Evolutionary conservation across 2,888 invertebrate genomes (phyloP).

Genomic region (Zelleria hepariella): DNA sequence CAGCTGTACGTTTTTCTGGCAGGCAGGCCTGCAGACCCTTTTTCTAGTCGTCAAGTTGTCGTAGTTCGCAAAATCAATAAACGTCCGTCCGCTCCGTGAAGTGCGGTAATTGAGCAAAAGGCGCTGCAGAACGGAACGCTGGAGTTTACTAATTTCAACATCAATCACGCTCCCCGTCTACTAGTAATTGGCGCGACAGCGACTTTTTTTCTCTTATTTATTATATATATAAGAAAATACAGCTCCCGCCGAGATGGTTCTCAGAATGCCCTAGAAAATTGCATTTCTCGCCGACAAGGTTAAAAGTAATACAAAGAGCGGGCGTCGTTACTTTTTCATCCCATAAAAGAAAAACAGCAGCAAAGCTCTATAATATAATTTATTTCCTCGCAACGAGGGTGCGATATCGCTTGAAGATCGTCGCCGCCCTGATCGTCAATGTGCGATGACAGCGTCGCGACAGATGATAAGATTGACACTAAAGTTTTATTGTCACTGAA

Average conservation of each 20-base stretch:
- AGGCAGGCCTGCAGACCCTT: neutral
- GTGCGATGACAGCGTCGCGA: neutral
- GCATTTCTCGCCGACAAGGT: neutral
- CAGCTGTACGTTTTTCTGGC: too few relatives aligned
- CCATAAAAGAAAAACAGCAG: neutral
- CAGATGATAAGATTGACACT: neutral
- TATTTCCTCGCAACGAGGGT: neutral
- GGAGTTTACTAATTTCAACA: conserved; percentile 12
- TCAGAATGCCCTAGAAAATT: neutral
- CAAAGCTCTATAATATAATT: neutral
- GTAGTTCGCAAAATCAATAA: conserved; percentile 9
- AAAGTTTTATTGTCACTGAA: conserved; percentile 3
- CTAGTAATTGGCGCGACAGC: conserved; percentile 8
- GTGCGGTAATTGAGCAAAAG: conserved; percentile 13
- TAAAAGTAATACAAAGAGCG: neutral
- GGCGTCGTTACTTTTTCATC: neutral
- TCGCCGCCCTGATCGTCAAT: neutral
- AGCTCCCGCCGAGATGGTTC: neutral
- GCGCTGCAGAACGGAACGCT: conserved; percentile 2
- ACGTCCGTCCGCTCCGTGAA: conserved; percentile 3
- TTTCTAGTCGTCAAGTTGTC: neutral
- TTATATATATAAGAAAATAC: neutral
- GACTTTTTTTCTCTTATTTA: neutral
- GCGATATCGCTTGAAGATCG: neutral
- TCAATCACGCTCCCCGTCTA: conserved; percentile 11